phyloP scores from a whole-genome alignment of 2,113 vertebrate genomes.

The Zosterops lateralis region DNA sequence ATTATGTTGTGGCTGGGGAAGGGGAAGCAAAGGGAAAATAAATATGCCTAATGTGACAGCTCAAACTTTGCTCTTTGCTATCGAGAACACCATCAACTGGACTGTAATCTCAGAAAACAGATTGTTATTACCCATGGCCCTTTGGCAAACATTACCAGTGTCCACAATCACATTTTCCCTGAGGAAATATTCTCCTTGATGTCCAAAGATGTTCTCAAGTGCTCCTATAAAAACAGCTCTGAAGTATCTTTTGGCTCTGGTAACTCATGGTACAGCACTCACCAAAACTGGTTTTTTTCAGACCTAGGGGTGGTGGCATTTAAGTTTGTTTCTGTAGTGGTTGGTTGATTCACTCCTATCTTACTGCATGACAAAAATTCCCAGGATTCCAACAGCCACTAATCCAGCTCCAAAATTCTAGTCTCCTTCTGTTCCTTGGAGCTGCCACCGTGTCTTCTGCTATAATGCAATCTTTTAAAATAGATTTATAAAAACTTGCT shows the following conservation, averaged over 20 bases:
- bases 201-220: neutral
- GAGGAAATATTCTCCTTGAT: neutral
- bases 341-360: neutral
- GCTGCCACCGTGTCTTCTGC: neutral
- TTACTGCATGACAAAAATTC: neutral
- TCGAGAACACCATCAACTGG: neutral
- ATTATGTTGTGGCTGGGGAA: neutral
- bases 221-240: neutral
- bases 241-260: neutral
- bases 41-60: neutral
- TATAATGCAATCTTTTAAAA: neutral
- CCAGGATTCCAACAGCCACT: neutral
- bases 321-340: neutral
- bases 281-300: fast-evolving
- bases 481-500: neutral
- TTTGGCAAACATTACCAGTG: neutral
- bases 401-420: neutral
- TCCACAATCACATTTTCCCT: neutral
- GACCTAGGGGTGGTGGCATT: neutral
- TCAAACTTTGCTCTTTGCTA: neutral
- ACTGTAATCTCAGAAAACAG: neutral
- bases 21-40: neutral
- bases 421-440: neutral
- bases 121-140: neutral
- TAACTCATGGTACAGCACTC: neutral